A percentile compares a stretch with the other conserved stretches of the same genome.
phyloP scores from a whole-genome alignment of 2,797 vertebrate species.

The Oreonectes daqikongensis region DNA sequence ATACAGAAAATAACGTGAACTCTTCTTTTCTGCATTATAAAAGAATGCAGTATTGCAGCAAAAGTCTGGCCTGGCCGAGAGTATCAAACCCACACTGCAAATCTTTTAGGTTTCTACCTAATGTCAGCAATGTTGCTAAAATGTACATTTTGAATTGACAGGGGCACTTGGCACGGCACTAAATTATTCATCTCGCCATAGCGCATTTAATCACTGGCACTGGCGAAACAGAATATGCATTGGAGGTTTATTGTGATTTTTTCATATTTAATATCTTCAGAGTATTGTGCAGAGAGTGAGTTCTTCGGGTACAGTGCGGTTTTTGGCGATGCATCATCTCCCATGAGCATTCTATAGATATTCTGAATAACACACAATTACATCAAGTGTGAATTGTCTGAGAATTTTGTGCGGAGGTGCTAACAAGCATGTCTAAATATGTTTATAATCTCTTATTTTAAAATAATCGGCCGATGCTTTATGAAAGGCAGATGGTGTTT shows the following conservation, averaged over 20 bases:
- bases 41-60: slow-evolving; percentile 24
- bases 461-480: background rate
- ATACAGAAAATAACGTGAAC: slow-evolving; percentile 23
- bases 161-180: slow-evolving; percentile 43
- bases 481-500: slow-evolving; percentile 38
- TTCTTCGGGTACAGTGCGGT: slow-evolving; percentile 30
- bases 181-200: slow-evolving; percentile 58
- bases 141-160: slow-evolving; percentile 48
- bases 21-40: background rate
- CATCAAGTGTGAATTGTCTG: slow-evolving; percentile 33
- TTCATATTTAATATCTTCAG: slow-evolving; percentile 44
- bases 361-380: slow-evolving; percentile 35
- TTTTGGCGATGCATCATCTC: slow-evolving; percentile 7
- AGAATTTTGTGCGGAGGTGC: slow-evolving; percentile 6
- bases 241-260: slow-evolving; percentile 27
- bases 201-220: slow-evolving; percentile 57
- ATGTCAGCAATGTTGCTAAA: slow-evolving; percentile 23
- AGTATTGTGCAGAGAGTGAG: slow-evolving; percentile 12
- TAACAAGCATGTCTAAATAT: slow-evolving; percentile 39
- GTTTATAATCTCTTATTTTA: slow-evolving; percentile 27
- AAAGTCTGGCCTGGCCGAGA: background rate
- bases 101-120: slow-evolving; percentile 19
- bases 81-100: slow-evolving; percentile 10
- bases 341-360: slow-evolving; percentile 30
- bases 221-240: slow-evolving; percentile 35